Evolutionary conservation across 64 coral and sea anemone species (phyloP), one percentile per base, ranked within the genome.

Genomic region (Stichodactyla mertensii): DNA sequence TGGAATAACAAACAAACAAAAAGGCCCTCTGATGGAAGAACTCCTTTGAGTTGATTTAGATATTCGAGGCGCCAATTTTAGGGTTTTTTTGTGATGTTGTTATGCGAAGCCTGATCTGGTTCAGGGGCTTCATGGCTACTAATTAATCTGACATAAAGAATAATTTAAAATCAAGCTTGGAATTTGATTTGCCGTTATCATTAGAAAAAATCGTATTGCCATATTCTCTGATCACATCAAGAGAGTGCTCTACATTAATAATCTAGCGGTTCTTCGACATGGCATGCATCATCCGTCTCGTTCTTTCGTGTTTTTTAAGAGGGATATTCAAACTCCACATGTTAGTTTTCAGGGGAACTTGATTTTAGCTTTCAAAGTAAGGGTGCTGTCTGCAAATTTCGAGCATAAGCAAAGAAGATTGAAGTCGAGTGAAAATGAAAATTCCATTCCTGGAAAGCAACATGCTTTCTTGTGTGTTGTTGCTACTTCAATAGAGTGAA

Each of bases 401-500:
- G 22, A 66, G 20, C 4, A 22, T 22, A 66, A 22, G 9, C 5
- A 66, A 1, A 66, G 62, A 18, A 66, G 20, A 66, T n/a, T 22
- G 36, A n/a, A 66, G 19, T n/a, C 0, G 62, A n/a, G 62, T 8
- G 4, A 66, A 66, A n/a, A n/a, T 61, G 56, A 58, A 58, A 58
- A 58, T 20, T 69, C 64, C 16, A 20, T 23, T 3, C 2, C 23
- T 27, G 22, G 69, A 31, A 74, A 74, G 10, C 26, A 26, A 74
- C 12, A 74, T 74, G 69, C 69, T 13, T 23, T 31, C 69, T 2
- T 2, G 69, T 31, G 1, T 15, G 10, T 11, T 81, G 14, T n/a
- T 81, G 26, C 62, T 66, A 66, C 78, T 52, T 81, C 55, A 85
- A 85, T 54, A 61, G 83, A 64, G 56, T 23, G 8, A 12, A 85